Base-by-base conservation (phyloP, 2,888 invertebrate species). In the Leuctra nigra region DNA sequence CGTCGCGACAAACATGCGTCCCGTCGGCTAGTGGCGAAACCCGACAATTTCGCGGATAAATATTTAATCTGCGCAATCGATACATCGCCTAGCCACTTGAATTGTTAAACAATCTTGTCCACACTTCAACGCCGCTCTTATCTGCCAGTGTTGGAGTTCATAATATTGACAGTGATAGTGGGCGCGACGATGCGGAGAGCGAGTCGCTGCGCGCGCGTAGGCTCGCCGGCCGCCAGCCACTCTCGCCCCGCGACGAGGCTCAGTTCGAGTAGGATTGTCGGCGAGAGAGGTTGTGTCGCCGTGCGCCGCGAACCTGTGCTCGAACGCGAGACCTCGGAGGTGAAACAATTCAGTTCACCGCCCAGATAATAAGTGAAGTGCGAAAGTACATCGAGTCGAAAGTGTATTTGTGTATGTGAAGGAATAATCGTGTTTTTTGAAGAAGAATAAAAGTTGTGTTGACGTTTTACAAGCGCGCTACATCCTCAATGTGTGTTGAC, bases 121-220 rank as follows among this genome's bases (percentile, higher is more conserved):
- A 29, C 29, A 29, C 6, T 29, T 29, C 29, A 29, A 29, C 11
- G 29, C 6, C 11, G 29, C 6, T 6, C 11, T 29, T 29, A 29
- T 11, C 29, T 7, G 29, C 11, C 29, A 6, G 11, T 7, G 11
- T 29, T 29, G 29, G 6, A 29, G 11, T 6, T 29, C 11, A 29
- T 29, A 7, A 11, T 7, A 29, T 7, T 29, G 41, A 38, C 14
- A 22, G 41, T 22, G 29, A n/a, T n/a, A 9, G 54, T 33, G 14
- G 22, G 35, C 29, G 52, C 33, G 22, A 36, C 36, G 50, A 29
- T 47, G 24, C 36, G 22, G 53, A 39, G 53, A 4, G 54, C 54
- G 54, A 54, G 54, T 54, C 22, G 39, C 25, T 44, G 54, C 54
- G 54, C 46, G 46, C 46, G 44, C 46, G 9, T 18, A 46, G 54